Evolutionary conservation across 1,140 invertebrate genomes (phyloP).

Genomic region (Araneus ventricosus): DNA sequence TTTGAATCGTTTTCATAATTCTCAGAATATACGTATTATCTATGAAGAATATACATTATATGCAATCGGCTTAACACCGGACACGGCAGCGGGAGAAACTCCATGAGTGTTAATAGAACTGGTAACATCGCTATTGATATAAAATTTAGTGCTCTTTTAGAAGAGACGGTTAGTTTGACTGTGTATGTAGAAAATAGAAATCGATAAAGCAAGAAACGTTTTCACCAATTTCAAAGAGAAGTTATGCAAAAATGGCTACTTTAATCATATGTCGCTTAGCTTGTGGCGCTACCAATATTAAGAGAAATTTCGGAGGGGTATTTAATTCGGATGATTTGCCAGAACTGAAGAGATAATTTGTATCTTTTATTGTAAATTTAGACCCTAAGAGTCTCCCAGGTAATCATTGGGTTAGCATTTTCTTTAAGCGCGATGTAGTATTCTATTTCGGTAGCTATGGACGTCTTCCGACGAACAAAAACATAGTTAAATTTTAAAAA

Average conservation of each 20-base stretch:
- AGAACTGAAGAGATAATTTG: neutral
- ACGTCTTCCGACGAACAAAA: neutral
- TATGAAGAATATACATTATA: conserved; percentile 45
- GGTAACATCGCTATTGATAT: conserved; percentile 34
- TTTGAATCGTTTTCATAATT: conserved; percentile 37
- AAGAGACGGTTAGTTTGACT: conserved; percentile 11
- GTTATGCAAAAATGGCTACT: conserved; percentile 46
- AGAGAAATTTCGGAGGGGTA: neutral
- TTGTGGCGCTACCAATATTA: neutral
- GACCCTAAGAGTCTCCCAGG: neutral
- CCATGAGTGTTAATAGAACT: neutral
- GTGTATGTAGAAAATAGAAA: conserved; percentile 34
- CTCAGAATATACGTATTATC: conserved; percentile 29
- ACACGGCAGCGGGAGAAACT: neutral
- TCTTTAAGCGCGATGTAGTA: neutral
- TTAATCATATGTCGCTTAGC: neutral
- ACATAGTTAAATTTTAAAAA: neutral
- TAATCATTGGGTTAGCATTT: conserved; percentile 26
- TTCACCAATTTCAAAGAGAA: conserved; percentile 26
- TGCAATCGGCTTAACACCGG: conserved; percentile 15
- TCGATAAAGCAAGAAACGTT: neutral
- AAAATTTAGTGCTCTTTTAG: neutral
- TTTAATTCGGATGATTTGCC: conserved; percentile 8
- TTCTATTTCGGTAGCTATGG: neutral
- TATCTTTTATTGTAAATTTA: conserved; percentile 37